Conservation (phyloP, 1,140 invertebrate genomes). For the Heliothis subflexa region DNA sequence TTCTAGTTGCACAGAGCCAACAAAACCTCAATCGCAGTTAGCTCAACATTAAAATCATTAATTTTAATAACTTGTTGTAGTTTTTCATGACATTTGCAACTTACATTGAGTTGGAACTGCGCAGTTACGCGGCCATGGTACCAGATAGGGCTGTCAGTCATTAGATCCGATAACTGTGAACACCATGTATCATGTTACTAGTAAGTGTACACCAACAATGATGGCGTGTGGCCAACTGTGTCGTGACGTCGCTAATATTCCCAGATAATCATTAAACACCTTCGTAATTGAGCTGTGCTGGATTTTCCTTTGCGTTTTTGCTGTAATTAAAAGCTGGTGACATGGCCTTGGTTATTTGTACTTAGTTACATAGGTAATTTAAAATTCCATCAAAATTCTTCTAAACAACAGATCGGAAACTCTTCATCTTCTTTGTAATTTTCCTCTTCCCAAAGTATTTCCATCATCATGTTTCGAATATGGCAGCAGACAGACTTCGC, state of each 20-base stretch:
- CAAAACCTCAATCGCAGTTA: no score
- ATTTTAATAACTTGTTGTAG: no score
- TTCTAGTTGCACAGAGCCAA: no score
- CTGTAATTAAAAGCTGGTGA: not conserved
- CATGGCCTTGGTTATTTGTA: not conserved
- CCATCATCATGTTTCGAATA: no score
- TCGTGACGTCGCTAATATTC: slow-evolving; percentile 25
- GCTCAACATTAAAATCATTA: no score
- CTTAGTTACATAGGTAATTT: no score
- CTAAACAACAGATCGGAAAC: no score
- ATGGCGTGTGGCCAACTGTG: slow-evolving; percentile 46
- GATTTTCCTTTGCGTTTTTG: slow-evolving; percentile 19
- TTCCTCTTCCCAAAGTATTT: no score
- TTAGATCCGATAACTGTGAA: slow-evolving; percentile 28
- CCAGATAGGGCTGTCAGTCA: slow-evolving; percentile 12
- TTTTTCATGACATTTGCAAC: not conserved
- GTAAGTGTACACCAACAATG: slow-evolving; percentile 41
- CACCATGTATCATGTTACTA: slow-evolving; percentile 42
- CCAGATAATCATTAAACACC: slow-evolving; percentile 4
- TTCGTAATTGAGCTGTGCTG: slow-evolving; percentile 21
- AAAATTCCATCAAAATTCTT: no score
- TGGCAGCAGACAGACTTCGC: no score
- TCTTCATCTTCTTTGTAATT: no score
- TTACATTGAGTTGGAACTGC: slow-evolving; percentile 10
- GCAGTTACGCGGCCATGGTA: slow-evolving; percentile 23